Conservation (phyloP, 2,113 vertebrate species). For the Columba livia region DNA sequence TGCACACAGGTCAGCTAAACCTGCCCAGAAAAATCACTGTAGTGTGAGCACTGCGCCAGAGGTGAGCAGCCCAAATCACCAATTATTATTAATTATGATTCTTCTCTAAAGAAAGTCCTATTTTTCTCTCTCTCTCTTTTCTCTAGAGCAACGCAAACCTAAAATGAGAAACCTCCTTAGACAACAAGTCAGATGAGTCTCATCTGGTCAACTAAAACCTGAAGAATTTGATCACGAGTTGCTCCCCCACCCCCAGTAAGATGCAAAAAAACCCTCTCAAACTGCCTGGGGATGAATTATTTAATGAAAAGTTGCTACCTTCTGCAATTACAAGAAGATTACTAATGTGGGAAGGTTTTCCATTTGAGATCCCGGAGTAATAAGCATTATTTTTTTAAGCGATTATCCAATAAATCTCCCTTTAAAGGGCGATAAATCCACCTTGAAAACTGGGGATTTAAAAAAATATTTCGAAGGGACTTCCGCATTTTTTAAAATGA, state of each 20-base stretch:
- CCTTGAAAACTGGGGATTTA: constrained; percentile 30
- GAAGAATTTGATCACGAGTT: not conserved
- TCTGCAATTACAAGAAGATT: constrained; percentile 14
- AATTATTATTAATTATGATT: not conserved
- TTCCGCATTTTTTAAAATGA: constrained; percentile 9
- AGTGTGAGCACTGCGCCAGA: fast-evolving
- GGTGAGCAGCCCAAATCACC: not conserved
- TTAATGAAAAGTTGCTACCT: constrained; percentile 30
- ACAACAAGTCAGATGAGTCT: not conserved
- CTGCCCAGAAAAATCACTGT: not conserved
- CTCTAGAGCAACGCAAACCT: fast-evolving
- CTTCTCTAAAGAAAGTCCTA: not conserved
- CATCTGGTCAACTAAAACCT: not conserved
- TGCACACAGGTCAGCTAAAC: not conserved
- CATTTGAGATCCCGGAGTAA: not conserved
- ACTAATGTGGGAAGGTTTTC: constrained; percentile 21
- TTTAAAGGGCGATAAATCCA: constrained; percentile 63
- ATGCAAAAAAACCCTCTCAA: not conserved
- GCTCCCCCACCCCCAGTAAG: too few species aligned
- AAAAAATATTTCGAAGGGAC: not conserved
- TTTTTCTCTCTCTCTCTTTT: too few species aligned
- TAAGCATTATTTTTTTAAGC: constrained; percentile 30
- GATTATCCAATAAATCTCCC: constrained; percentile 56
- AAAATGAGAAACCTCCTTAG: not conserved
- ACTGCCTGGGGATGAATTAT: not conserved